These are phyloP conservation scores for Scylla paramamosain DNA, from an alignment of 1,140 invertebrate genomes.

Conservation along the genomic window DNA sequence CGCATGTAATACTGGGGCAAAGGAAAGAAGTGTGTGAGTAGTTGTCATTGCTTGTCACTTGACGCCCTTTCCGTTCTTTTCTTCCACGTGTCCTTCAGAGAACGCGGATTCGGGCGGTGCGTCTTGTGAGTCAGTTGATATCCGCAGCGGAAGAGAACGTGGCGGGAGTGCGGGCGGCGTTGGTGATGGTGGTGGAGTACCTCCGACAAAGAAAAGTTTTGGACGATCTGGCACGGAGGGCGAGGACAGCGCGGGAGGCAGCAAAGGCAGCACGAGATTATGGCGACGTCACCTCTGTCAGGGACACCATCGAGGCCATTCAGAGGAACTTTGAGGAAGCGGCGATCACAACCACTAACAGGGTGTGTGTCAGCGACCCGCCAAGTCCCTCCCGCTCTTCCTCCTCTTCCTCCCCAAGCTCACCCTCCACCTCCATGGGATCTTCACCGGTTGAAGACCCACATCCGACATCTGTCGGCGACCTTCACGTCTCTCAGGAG, in stretches of 20 bases:
- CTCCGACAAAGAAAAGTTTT: conserved; percentile 32
- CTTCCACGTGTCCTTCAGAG: not conserved
- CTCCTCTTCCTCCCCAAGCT: not conserved
- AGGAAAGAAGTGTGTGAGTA: not conserved
- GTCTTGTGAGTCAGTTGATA: conserved; percentile 14
- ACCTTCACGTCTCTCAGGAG: not conserved
- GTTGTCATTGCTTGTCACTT: not conserved
- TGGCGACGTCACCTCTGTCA: not conserved
- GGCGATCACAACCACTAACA: not conserved
- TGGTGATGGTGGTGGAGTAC: conserved; percentile 16
- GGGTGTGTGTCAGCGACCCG: not conserved
- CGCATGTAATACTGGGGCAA: not conserved
- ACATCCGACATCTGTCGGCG: not conserved
- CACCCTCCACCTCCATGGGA: not conserved
- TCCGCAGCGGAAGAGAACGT: conserved; percentile 1
- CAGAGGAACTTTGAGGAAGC: conserved; percentile 46
- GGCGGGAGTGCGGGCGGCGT: not conserved
- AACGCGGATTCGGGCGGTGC: not conserved
- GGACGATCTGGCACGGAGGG: not conserved
- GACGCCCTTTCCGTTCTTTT: not conserved
- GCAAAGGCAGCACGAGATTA: not conserved
- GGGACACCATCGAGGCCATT: not conserved
- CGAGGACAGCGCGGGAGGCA: not conserved
- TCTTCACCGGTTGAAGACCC: not conserved
- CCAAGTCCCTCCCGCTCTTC: not conserved